Evolutionary conservation across 2,113 vertebrate species (phyloP).

Genomic region (Origma solitaria): DNA sequence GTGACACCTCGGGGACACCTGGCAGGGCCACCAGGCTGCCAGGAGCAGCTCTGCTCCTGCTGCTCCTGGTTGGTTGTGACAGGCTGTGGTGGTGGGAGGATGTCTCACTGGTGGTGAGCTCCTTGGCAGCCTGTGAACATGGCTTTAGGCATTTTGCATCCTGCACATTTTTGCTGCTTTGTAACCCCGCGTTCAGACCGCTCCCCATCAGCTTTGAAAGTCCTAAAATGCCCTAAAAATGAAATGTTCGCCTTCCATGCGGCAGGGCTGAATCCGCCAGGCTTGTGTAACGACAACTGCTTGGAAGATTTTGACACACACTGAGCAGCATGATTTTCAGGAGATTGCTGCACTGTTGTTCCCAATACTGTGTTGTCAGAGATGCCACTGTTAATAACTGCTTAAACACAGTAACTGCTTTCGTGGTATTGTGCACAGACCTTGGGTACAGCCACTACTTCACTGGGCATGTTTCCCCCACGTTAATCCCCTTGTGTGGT

Average conservation of each 20-base stretch:
- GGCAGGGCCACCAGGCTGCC: neutral
- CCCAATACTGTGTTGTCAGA: neutral
- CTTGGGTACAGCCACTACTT: neutral
- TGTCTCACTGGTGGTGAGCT: neutral
- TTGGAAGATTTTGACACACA: neutral
- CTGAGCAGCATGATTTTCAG: neutral
- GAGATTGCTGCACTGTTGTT: neutral
- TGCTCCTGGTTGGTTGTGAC: neutral
- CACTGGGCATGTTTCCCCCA: rapidly evolving
- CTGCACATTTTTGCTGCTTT: neutral
- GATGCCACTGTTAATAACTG: neutral
- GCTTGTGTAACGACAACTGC: neutral
- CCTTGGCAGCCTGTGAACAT: neutral
- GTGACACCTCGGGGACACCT: neutral
- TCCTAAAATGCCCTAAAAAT: neutral
- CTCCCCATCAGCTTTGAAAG: neutral
- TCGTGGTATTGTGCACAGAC: neutral
- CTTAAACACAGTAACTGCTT: neutral
- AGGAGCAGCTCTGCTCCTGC: neutral
- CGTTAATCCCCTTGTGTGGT: neutral
- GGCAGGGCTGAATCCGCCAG: slow-evolving; percentile 10
- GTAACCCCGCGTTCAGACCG: neutral
- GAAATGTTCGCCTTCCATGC: neutral
- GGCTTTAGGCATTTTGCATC: neutral
- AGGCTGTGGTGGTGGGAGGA: neutral